These are phyloP conservation scores for Melipona beecheii DNA, from an alignment of 2,888 invertebrate genomes.

Conservation along the genomic window DNA sequence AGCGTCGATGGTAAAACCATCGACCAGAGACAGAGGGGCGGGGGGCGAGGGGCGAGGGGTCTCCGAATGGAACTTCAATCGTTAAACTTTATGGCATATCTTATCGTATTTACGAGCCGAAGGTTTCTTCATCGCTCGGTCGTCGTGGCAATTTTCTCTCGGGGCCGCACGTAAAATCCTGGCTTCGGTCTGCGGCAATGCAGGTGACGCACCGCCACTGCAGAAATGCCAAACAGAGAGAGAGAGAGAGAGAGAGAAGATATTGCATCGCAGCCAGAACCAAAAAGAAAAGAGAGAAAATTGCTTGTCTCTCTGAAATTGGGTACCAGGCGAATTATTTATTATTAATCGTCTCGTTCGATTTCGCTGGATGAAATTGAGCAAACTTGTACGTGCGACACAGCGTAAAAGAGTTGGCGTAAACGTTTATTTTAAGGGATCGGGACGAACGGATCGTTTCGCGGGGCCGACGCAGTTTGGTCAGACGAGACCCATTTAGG, in stretches of 20 bases:
- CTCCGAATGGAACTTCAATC: conserved; percentile 65
- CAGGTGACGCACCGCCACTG: conserved; percentile 63
- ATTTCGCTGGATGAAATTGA: not conserved
- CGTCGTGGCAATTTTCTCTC: conserved; percentile 43
- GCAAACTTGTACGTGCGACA: not conserved
- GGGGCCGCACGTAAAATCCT: conserved; percentile 37
- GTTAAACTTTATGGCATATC: conserved; percentile 74
- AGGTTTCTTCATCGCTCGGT: conserved; percentile 52
- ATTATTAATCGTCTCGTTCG: conserved; percentile 9
- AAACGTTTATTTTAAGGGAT: conserved; percentile 6
- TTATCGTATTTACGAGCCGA: conserved; percentile 70
- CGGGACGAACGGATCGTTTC: not conserved
- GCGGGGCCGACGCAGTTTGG: not conserved
- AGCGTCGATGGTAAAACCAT: not conserved
- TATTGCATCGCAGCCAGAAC: not conserved
- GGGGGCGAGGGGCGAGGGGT: not conserved
- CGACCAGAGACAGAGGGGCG: too few relatives aligned
- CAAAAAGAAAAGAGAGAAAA: not conserved
- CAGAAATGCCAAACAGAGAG: conserved; percentile 5
- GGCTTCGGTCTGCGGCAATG: conserved; percentile 50
- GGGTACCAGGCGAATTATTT: not conserved
- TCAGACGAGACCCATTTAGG: not conserved
- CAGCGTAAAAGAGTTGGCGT: not conserved
- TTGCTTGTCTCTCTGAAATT: not conserved
- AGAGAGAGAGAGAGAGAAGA: too few relatives aligned